Percentiles rank a stretch among this genome's conserved stretches.
These are phyloP conservation scores for Lepidurus packardi DNA, from an alignment of 1,140 invertebrate genomes.

Conservation along the genomic window DNA sequence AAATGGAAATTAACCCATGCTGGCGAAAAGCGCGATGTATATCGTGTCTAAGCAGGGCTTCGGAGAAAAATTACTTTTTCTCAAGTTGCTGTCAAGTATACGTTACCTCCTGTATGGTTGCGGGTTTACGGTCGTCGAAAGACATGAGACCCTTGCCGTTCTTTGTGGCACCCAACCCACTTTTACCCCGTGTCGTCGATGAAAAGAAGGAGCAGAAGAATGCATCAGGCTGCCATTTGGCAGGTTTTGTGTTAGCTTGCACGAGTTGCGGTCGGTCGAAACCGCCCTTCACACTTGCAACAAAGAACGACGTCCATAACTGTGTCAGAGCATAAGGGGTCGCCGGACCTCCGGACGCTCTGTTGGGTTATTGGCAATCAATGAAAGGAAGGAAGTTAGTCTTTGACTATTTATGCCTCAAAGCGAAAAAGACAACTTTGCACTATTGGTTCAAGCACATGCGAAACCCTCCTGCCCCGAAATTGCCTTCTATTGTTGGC, in stretches of 20 bases:
- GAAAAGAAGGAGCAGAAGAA: not conserved
- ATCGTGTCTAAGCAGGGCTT: not conserved
- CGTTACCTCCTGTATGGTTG: not conserved
- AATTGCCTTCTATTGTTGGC: not conserved
- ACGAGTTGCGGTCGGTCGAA: not conserved
- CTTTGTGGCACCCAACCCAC: not conserved
- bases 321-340: not conserved
- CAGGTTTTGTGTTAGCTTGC: not conserved
- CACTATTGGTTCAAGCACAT: not conserved
- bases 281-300: not conserved
- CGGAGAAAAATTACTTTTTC: not conserved
- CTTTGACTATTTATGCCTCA: not conserved
- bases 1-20: not conserved
- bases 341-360: not conserved
- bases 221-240: not conserved
- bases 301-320: not conserved
- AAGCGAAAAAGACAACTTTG: not conserved
- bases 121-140: not conserved
- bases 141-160: not conserved
- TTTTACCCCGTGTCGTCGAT: not conserved
- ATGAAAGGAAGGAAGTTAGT: not conserved
- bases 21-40: not conserved
- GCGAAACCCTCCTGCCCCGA: not conserved
- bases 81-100: constrained; percentile 7
- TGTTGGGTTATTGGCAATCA: not conserved